Evolutionary conservation across 2,113 vertebrate genomes (phyloP).

Genomic region (Pelecanoides urinatrix): DNA sequence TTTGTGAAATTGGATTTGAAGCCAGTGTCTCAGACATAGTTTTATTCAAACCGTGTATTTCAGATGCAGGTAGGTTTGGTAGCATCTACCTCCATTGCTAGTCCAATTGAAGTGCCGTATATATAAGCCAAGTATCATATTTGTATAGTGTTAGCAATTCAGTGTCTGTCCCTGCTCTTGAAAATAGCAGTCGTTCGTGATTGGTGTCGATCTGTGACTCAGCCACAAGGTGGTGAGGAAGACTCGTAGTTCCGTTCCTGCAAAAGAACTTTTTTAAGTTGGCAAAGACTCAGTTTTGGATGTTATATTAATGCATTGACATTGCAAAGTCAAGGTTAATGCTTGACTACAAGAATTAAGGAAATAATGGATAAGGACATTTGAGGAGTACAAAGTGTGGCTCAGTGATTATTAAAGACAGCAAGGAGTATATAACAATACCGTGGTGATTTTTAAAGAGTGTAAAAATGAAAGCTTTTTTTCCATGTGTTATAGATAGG

Average conservation of each 20-base stretch:
- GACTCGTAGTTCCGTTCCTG: fast-evolving
- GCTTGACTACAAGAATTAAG: neutral
- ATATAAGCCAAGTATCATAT: too few species aligned
- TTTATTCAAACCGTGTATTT: neutral
- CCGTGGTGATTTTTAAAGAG: neutral
- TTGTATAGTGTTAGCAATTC: neutral
- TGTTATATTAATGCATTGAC: neutral
- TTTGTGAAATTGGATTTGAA: neutral
- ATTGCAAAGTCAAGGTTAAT: neutral
- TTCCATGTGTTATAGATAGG: neutral
- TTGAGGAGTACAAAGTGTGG: neutral
- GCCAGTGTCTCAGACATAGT: neutral
- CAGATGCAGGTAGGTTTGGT: neutral
- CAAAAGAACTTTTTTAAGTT: neutral
- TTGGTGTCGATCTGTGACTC: neutral
- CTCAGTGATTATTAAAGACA: neutral
- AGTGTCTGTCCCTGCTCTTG: neutral
- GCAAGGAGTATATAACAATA: neutral
- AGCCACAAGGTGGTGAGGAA: neutral
- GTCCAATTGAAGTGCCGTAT: neutral
- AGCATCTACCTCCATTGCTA: neutral
- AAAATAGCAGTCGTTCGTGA: neutral
- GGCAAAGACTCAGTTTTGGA: neutral
- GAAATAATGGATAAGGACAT: neutral
- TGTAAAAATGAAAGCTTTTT: neutral